Percentiles rank a stretch among this genome's conserved stretches.
Evolutionary conservation across 2,113 vertebrate genomes (phyloP).

Genomic region (Vireo altiloquus): DNA sequence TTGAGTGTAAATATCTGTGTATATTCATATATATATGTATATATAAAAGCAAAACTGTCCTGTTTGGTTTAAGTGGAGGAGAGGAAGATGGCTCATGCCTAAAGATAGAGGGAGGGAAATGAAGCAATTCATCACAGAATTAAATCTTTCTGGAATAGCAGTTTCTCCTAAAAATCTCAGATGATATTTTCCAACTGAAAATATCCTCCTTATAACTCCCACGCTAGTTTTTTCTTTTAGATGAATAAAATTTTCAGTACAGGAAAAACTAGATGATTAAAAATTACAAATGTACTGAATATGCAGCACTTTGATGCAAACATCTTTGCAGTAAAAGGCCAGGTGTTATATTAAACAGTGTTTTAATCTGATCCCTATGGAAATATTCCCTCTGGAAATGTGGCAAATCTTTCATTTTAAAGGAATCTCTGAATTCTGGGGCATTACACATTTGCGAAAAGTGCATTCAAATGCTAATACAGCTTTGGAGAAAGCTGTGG

Average conservation of each 20-base stretch:
- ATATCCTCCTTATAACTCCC: background rate
- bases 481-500: background rate
- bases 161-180: background rate
- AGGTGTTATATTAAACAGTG: slow-evolving; percentile 25
- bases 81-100: background rate
- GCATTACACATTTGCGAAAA: background rate
- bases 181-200: background rate
- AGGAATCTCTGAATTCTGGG: background rate
- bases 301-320: slow-evolving; percentile 15
- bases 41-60: background rate
- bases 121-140: background rate
- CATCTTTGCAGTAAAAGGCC: background rate
- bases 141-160: slow-evolving; percentile 26
- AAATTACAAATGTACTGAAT: slow-evolving; percentile 37
- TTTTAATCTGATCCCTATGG: slow-evolving; percentile 17
- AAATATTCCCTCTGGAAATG: slow-evolving; percentile 30
- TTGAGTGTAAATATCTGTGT: background rate
- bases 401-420: slow-evolving; percentile 4
- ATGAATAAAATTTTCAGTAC: slow-evolving; percentile 8
- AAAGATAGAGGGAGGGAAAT: background rate
- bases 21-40: background rate
- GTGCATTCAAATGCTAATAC: slow-evolving; percentile 10
- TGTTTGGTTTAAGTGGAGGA: background rate
- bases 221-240: background rate
- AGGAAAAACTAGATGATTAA: slow-evolving; percentile 20